Percentiles rank a stretch among this genome's conserved stretches.
Conservation (phyloP, 2,888 invertebrate species). For the Coenonympha arcania region DNA sequence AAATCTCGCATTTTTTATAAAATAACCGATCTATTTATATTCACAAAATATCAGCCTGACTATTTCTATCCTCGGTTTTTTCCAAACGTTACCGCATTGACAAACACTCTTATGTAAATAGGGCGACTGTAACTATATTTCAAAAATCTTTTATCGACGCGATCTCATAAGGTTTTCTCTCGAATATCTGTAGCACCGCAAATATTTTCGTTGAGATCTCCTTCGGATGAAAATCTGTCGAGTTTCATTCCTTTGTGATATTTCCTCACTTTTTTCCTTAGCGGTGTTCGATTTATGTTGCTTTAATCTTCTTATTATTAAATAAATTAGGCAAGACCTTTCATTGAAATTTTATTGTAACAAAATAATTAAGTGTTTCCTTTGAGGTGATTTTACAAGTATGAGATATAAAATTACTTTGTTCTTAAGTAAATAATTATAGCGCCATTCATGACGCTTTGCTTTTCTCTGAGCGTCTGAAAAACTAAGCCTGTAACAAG, state of each 20-base stretch:
- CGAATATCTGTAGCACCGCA: constrained; percentile 11
- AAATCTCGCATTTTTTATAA: no score
- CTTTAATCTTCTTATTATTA: neutral
- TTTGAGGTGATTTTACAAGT: no score
- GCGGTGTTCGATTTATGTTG: neutral
- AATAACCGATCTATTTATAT: no score
- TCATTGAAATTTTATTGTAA: neutral
- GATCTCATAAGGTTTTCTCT: constrained; percentile 17
- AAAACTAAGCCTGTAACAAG: no score
- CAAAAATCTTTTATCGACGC: constrained; percentile 23
- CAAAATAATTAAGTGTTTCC: neutral
- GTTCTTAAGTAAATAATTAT: no score
- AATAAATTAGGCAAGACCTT: neutral
- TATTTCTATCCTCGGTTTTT: neutral
- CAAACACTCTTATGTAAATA: constrained; percentile 26
- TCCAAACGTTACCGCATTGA: constrained; percentile 19
- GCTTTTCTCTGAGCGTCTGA: no score
- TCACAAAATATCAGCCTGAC: no score
- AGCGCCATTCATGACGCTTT: no score
- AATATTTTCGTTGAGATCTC: constrained; percentile 8
- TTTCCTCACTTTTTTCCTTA: neutral
- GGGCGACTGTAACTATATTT: constrained; percentile 24
- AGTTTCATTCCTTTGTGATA: neutral
- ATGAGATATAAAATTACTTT: no score
- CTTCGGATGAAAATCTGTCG: constrained; percentile 15